Base-by-base conservation (phyloP, 1,140 invertebrate genomes). In the Drosophila athabasca region DNA sequence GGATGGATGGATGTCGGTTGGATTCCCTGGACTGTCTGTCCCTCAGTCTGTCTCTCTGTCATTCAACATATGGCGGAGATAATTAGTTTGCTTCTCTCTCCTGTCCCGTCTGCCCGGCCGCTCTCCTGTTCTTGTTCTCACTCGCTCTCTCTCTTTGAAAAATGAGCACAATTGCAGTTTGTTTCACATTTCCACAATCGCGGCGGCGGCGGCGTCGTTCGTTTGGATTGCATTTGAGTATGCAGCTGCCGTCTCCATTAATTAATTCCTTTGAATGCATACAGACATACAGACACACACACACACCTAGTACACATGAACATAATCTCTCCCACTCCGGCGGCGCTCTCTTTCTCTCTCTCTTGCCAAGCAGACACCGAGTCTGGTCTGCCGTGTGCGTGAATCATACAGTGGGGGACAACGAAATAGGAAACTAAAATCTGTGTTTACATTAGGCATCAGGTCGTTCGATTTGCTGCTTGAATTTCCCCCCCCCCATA, bases 191-290 rank as follows among this genome's bases (percentile, higher is more conserved):
- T 67, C 71, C 62, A 66, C 62, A 75, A 60, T 66, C 71, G 54
- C 52, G 35, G 35, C 11, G 4, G 31, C 31, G 9, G 31, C 31
- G 31, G 11, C 35, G 35, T 35, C 31, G 51, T 52, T 61, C 55
- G 55, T 70, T 65, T 64, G 59, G 58, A 60, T 60, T 60, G 58
- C 64, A 62, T 39, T 72, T 61, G 58, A 51, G 65, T 58, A 66
- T 62, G 78, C 77, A 85, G 73, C 69, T 81, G 35, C 35, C 35
- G 70, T 67, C 67, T 65, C 55, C 78, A 88, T 88, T 87, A 87
- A 87, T 87, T 87, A 88, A 87, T 75, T 76, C 62, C 66, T 54
- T 82, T 76, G 59, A 66, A 52, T 62, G 69, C 59, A 66, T 59
- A 66, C 49, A 69, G 53, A 73, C 39, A 62, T 43, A 31, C 43